Percentiles rank a stretch among this genome's conserved stretches.
Evolutionary conservation across 2,797 vertebrate species (phyloP).

Genomic region (Vireo griseus): DNA sequence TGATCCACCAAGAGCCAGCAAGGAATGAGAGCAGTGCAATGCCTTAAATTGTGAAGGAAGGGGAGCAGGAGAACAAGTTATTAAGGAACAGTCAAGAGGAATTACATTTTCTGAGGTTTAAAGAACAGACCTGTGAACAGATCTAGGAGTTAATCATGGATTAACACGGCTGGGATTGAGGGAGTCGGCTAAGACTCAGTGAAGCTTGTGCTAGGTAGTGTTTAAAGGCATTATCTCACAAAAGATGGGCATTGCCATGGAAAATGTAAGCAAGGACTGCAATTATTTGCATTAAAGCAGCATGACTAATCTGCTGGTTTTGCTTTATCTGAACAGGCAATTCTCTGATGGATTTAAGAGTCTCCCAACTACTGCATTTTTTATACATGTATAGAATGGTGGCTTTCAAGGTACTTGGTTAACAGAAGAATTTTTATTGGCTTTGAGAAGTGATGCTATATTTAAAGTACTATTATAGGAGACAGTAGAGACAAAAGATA

Average conservation of each 20-base stretch:
- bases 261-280: constrained; percentile 28
- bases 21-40: background rate
- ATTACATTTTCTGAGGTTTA: constrained; percentile 38
- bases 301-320: constrained; percentile 42
- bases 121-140: constrained; percentile 20
- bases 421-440: background rate
- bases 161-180: constrained; percentile 41
- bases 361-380: background rate
- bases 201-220: background rate
- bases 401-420: background rate
- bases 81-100: constrained; percentile 21
- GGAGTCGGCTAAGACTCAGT: background rate
- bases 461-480: background rate
- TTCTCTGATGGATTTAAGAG: background rate
- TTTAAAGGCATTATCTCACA: constrained; percentile 48
- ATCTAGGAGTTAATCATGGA: constrained; percentile 44
- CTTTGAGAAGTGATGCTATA: background rate
- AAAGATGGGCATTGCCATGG: constrained; percentile 16
- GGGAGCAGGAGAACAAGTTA: background rate
- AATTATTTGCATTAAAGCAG: constrained; percentile 45
- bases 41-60: background rate
- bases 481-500: background rate
- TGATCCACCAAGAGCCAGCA: background rate
- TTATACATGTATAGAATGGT: background rate
- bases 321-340: background rate